Conservation (phyloP, 1,140 invertebrate species). For the Pseudomyrmex concolor region DNA sequence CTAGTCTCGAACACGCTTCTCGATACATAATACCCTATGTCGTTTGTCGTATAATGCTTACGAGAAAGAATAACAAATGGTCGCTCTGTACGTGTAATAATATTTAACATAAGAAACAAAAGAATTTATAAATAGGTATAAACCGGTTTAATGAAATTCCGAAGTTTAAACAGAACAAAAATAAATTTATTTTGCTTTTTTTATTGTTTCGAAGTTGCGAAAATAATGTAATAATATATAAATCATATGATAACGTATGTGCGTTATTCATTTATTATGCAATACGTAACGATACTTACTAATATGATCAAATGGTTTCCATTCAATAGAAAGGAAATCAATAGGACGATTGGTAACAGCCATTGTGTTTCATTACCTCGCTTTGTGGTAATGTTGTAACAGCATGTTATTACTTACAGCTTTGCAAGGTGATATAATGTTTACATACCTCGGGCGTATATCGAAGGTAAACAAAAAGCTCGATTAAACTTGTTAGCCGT, state of each 20-base stretch:
- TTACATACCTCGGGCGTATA: slow-evolving; percentile 33
- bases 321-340: no score
- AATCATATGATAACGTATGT: neutral
- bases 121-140: neutral
- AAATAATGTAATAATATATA: neutral
- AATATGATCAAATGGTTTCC: neutral
- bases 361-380: slow-evolving; percentile 21
- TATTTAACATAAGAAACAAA: slow-evolving; percentile 3
- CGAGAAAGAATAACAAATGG: slow-evolving; percentile 61
- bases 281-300: neutral
- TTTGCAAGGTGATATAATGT: slow-evolving; percentile 49
- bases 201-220: neutral
- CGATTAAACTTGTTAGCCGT: slow-evolving; percentile 44
- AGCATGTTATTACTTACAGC: slow-evolving; percentile 41
- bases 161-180: neutral
- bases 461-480: slow-evolving; percentile 52
- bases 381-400: slow-evolving; percentile 8
- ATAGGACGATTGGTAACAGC: neutral
- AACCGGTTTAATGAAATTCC: neutral
- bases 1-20: slow-evolving; percentile 27
- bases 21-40: slow-evolving; percentile 56
- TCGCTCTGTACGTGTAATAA: neutral
- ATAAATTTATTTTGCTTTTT: neutral
- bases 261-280: neutral
- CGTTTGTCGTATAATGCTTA: slow-evolving; percentile 56